phyloP scores from a whole-genome alignment of 1,140 invertebrate species.

The Luehdorfia chinensis region DNA sequence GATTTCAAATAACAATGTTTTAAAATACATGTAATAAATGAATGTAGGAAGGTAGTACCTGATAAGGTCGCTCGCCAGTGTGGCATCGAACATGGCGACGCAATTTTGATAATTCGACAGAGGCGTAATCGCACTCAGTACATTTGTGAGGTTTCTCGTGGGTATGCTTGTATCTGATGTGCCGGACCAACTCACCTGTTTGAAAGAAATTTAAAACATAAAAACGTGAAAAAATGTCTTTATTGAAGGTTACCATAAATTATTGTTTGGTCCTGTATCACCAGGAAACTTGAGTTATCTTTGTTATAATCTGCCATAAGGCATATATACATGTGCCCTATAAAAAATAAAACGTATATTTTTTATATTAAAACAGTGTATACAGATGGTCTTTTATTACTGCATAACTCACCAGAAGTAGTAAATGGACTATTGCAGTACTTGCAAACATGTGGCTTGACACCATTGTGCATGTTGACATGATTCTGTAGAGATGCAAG shows the following conservation, averaged over 20 bases:
- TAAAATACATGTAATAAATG: no score
- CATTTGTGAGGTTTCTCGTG: conserved; percentile 98
- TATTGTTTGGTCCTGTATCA: no score
- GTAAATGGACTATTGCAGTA: conserved; percentile 96
- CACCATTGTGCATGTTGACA: conserved; percentile 97
- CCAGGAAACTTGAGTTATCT: no score
- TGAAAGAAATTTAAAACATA: conserved; percentile 23
- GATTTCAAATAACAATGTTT: background rate
- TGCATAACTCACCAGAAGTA: conserved; percentile 88
- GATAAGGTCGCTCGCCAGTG: conserved; percentile 90
- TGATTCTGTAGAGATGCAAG: conserved; percentile 96
- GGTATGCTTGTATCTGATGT: conserved; percentile 94
- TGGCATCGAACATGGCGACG: conserved; percentile 96
- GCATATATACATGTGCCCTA: no score
- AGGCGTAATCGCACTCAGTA: conserved; percentile 95
- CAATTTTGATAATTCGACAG: conserved; percentile 95
- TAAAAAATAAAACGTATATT: no score
- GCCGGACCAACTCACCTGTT: conserved; percentile 93
- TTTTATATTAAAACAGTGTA: no score
- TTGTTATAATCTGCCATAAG: no score
- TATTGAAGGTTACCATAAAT: no score
- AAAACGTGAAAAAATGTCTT: no score
- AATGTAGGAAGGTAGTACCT: no score
- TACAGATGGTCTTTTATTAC: no score
- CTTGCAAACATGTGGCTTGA: conserved; percentile 96